These are phyloP conservation scores for Ormyrus nitidulus DNA, from an alignment of 2,888 invertebrate species.

Conservation along the genomic window DNA sequence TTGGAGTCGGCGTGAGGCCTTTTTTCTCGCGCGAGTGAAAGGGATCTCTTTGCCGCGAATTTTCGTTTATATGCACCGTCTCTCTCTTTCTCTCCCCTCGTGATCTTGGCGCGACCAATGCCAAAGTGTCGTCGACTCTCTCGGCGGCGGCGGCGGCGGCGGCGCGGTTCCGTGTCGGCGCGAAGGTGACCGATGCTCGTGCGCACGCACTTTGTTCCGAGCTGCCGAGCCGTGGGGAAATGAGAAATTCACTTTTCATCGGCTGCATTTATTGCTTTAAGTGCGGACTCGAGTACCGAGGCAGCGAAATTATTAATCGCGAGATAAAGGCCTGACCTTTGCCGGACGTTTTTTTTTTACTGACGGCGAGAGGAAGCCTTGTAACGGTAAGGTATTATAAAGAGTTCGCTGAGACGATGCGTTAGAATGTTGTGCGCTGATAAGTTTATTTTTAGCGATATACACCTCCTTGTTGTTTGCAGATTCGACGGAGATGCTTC, in stretches of 20 bases:
- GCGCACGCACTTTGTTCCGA: slow-evolving; percentile 15
- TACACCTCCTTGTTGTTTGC: too few relatives aligned
- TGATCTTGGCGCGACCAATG: slow-evolving; percentile 33
- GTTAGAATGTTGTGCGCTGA: too few relatives aligned
- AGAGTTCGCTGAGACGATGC: too few relatives aligned
- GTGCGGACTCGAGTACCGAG: background rate
- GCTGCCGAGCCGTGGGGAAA: slow-evolving; percentile 1
- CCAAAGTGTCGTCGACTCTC: slow-evolving; percentile 46
- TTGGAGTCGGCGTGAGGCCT: slow-evolving; percentile 21
- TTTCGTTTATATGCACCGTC: slow-evolving; percentile 28
- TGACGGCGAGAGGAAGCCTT: too few relatives aligned
- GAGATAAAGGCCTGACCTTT: slow-evolving; percentile 1
- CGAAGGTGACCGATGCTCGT: slow-evolving; percentile 41
- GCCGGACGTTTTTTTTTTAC: background rate
- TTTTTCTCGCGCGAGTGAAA: slow-evolving; percentile 43
- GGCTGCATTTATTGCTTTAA: slow-evolving; percentile 13
- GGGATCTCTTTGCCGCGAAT: slow-evolving; percentile 40
- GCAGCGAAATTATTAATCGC: slow-evolving; percentile 28
- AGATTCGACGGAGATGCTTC: too few relatives aligned
- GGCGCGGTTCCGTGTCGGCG: background rate
- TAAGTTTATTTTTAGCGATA: too few relatives aligned
- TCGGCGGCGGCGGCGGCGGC: background rate
- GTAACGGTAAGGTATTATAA: too few relatives aligned
- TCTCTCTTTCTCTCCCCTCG: background rate
- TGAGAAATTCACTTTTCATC: slow-evolving; percentile 19